Evolutionary conservation across 1,140 invertebrate genomes (phyloP).

Genomic region (Pogonomyrmex barbatus): DNA sequence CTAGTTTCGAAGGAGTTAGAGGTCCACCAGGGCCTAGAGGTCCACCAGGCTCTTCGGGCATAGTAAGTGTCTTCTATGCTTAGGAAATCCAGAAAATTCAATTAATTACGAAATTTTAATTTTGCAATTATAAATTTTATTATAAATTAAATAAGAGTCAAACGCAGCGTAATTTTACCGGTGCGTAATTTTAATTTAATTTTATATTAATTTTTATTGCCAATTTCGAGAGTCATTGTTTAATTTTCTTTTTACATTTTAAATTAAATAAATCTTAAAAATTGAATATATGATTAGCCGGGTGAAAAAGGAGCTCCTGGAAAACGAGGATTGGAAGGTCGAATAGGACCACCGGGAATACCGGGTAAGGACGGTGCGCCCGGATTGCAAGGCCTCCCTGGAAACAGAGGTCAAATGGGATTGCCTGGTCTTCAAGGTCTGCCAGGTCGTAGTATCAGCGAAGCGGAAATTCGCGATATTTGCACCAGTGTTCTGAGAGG

Average conservation of each 20-base stretch:
- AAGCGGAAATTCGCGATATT: conserved; percentile 87
- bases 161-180: too few species aligned
- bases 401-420: conserved; percentile 85
- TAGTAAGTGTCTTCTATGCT: conserved; percentile 74
- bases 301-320: conserved; percentile 86
- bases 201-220: too few species aligned
- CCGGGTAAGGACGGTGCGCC: conserved; percentile 85
- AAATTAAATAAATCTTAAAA: background rate
- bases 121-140: too few species aligned
- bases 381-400: conserved; percentile 82
- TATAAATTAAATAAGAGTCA: too few species aligned
- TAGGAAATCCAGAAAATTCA: background rate
- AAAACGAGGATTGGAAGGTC: conserved; percentile 85
- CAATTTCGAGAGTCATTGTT: too few species aligned
- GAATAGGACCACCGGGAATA: conserved; percentile 81
- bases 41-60: conserved; percentile 82
- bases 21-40: conserved; percentile 81
- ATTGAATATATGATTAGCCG: conserved; percentile 76
- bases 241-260: too few species aligned
- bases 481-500: conserved; percentile 87
- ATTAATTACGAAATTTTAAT: background rate
- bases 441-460: conserved; percentile 84
- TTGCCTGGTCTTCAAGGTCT: conserved; percentile 87
- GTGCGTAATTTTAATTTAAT: too few species aligned
- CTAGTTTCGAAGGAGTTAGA: conserved; percentile 82